Evolutionary conservation across 2,113 vertebrate genomes (phyloP).

Genomic region (Stercorarius parasiticus): DNA sequence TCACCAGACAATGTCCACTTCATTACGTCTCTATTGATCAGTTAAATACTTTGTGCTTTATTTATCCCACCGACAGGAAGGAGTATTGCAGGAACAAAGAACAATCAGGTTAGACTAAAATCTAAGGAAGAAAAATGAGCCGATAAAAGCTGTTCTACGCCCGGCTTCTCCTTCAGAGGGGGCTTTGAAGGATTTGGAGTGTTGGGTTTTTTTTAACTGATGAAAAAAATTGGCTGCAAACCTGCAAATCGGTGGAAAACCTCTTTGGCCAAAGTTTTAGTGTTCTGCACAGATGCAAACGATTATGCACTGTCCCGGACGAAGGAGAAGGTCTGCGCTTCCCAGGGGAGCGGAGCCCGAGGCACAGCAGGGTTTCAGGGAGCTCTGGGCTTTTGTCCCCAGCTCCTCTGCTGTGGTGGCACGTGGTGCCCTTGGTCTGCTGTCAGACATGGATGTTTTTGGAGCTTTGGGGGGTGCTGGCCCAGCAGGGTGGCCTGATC

Average conservation of each 20-base stretch:
- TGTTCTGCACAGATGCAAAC: accelerated
- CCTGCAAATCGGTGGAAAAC: not conserved
- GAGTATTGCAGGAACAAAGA: not conserved
- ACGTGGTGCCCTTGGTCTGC: not conserved
- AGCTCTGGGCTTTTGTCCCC: not conserved
- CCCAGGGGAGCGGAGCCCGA: not conserved
- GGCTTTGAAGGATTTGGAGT: not conserved
- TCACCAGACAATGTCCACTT: not conserved
- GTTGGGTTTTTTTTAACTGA: not conserved
- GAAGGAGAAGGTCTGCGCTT: not conserved
- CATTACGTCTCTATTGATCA: slow-evolving; percentile 28
- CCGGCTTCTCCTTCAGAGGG: not conserved
- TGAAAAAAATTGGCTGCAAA: not conserved
- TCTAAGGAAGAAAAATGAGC: slow-evolving; percentile 50
- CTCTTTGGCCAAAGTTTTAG: not conserved
- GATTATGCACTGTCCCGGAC: accelerated
- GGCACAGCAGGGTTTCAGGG: not conserved
- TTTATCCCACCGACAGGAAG: not conserved
- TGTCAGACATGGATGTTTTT: accelerated
- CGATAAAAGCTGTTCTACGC: not conserved
- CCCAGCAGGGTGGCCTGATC: not conserved
- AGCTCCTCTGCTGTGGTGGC: not conserved
- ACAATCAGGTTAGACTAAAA: not conserved
- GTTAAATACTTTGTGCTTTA: not conserved
- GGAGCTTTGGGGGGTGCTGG: not conserved